Evolutionary conservation across 2,113 vertebrate species (phyloP), one percentile per base, ranked within the genome.

Genomic region (Oreotragus oreotragus): DNA sequence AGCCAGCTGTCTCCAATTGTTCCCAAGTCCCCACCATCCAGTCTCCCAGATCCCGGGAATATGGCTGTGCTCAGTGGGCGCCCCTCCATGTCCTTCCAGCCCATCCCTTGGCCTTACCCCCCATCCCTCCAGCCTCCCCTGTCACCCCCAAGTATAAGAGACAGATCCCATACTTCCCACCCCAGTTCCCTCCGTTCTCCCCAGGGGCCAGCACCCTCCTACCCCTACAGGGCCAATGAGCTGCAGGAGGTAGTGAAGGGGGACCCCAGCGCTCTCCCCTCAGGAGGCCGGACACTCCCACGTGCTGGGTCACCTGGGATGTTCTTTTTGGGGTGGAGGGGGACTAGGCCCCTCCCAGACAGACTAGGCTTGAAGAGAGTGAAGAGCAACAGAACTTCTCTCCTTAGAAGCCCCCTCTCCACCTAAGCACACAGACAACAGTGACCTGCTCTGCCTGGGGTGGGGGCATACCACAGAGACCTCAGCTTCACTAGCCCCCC

Each of bases 151-250:
- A n/a, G n/a, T n/a, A n/a, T n/a, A n/a, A n/a, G n/a, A n/a, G n/a
- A n/a, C n/a, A n/a, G n/a, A n/a, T n/a, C n/a, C n/a, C n/a, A n/a
- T n/a, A n/a, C n/a, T n/a, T n/a, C n/a, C n/a, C n/a, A n/a, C n/a
- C n/a, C n/a, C n/a, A n/a, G n/a, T n/a, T n/a, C n/a, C 96, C 89
- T 96, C 55, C 5, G 9, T 96, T 96, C 86, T 96, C 80, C n/a
- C n/a, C 62, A 30, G 25, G 85, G 88, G 76, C 84, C 64, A 27
- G 85, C 30, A 64, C 43, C 58, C 47, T 73, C 81, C 62, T 76
- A 93, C 28, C 62, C 73, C 53, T 57, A 51, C 17, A 28, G 45
- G 66, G 96, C 79, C 58, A 27, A 0, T 2, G 39, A 76, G 62
- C 51, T 73, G 88, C 89, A 66, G 36, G 47, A 60, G 8, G 64